Percentiles rank a stretch among this genome's conserved stretches.
Evolutionary conservation across 1,140 invertebrate species (phyloP).

Genomic region (Zophobas morio): DNA sequence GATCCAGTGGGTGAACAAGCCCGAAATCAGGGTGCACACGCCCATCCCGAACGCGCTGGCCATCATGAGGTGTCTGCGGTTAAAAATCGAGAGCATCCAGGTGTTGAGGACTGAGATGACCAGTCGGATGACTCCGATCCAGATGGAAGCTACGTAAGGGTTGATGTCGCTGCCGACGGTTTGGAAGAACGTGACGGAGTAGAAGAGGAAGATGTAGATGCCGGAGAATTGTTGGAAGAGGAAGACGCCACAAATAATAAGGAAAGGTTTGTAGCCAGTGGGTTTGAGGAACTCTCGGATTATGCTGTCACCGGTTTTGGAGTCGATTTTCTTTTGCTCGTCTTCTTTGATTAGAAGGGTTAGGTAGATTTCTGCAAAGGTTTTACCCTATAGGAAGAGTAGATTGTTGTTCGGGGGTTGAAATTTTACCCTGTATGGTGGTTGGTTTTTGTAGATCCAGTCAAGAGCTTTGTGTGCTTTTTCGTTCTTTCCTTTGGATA

Average conservation of each 20-base stretch:
- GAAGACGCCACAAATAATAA: constrained; percentile 71
- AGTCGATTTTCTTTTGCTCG: constrained; percentile 66
- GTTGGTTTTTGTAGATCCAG: constrained; percentile 64
- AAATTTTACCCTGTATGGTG: not conserved
- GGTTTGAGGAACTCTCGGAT: constrained; percentile 66
- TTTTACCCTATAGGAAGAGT: constrained; percentile 34
- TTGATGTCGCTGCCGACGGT: constrained; percentile 69
- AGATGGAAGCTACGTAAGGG: constrained; percentile 70
- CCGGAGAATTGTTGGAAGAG: constrained; percentile 74
- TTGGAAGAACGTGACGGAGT: constrained; percentile 74
- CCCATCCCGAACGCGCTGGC: constrained; percentile 70
- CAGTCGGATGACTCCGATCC: constrained; percentile 76
- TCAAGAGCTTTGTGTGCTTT: constrained; percentile 70
- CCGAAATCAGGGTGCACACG: constrained; percentile 69
- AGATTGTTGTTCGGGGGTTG: constrained; percentile 10
- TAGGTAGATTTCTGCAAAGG: constrained; percentile 61
- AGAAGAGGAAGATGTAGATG: constrained; percentile 78
- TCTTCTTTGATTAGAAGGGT: constrained; percentile 64
- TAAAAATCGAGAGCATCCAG: constrained; percentile 68
- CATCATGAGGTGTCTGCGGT: constrained; percentile 69
- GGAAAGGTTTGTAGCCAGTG: constrained; percentile 72
- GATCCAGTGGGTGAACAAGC: constrained; percentile 68
- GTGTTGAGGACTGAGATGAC: constrained; percentile 72
- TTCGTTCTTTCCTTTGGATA: constrained; percentile 70
- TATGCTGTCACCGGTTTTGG: not conserved